Evolutionary conservation across 2,888 invertebrate genomes (phyloP), one percentile per base, ranked within the genome.

Genomic region (Rotaria sp.): DNA sequence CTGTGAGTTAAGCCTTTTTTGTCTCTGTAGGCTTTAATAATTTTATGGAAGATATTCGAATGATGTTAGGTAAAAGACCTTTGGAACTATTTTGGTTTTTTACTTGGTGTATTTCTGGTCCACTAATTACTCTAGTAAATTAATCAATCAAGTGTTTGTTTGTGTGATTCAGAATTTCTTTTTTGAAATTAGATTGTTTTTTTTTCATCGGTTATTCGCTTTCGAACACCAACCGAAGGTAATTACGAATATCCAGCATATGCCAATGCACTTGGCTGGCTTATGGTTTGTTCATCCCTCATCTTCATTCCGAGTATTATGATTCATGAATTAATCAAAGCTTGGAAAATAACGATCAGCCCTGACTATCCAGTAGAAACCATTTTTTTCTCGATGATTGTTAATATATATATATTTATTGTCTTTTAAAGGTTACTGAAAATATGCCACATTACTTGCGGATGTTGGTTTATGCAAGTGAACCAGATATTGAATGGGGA

Each of bases 11-110:
- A 45, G 11, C 13, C 13, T 11, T 10, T 21, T 45, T 11, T 24
- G 41, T 18, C n/a, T 30, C 0, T 55, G 21, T 86, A 90, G 90
- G 90, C n/a, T 88, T 88, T 15, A 80, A 80, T 80, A 80, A 80
- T 26, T 80, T 80, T 13, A 80, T 80, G 80, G 80, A 80, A 80
- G 80, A 80, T 45, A 80, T 80, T 45, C 45, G n/a, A 45, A 80
- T 80, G 80, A 80, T 80, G 80, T 41, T 80, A 45, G 80, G 26
- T 80, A 41, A 26, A 80, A 2, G 80, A 80, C 45, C 80, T 24
- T 80, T 80, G 0, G 80, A 80, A 45, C 80, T 45, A 2, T 80
- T n/a, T 45, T 80, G 41, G 80, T 80, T 88, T 45, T 88, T 88
- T 21, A 80, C 80, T 26, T 80, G 80, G 80, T 45, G 41, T 45